These are phyloP conservation scores for Hemiscyllium ocellatum DNA, from an alignment of 2,113 vertebrate species.

Conservation along the genomic window DNA sequence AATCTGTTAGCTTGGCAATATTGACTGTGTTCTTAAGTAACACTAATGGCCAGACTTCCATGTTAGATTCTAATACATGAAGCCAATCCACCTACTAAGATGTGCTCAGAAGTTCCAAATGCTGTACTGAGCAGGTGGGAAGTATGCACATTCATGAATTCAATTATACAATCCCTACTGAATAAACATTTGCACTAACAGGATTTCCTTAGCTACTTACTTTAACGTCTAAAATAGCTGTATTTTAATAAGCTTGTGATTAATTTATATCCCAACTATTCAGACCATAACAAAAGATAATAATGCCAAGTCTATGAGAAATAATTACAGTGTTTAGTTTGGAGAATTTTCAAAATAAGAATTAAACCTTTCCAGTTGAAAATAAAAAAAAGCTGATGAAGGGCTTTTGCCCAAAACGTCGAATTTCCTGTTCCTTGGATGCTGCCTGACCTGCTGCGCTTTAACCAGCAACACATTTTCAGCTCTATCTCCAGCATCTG, in stretches of 20 bases:
- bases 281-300: not conserved
- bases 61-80: not conserved
- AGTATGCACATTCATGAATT: not conserved
- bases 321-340: not conserved
- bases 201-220: not conserved
- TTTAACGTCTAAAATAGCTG: not conserved
- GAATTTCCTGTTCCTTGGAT: too few species aligned
- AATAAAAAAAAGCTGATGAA: too few species aligned
- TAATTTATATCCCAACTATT: not conserved
- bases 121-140: not conserved
- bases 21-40: not conserved
- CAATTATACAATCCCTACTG: not conserved
- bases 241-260: not conserved
- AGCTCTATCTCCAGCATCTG: too few species aligned
- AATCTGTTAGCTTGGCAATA: not conserved
- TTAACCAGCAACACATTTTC: too few species aligned
- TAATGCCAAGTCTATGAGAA: not conserved
- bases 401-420: too few species aligned
- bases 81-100: not conserved
- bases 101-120: not conserved
- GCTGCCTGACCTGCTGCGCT: too few species aligned
- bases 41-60: not conserved
- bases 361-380: not conserved
- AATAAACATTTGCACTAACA: not conserved
- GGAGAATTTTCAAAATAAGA: not conserved